These are phyloP conservation scores for Emmelina monodactyla DNA, from an alignment of 2,888 invertebrate genomes.

Conservation along the genomic window DNA sequence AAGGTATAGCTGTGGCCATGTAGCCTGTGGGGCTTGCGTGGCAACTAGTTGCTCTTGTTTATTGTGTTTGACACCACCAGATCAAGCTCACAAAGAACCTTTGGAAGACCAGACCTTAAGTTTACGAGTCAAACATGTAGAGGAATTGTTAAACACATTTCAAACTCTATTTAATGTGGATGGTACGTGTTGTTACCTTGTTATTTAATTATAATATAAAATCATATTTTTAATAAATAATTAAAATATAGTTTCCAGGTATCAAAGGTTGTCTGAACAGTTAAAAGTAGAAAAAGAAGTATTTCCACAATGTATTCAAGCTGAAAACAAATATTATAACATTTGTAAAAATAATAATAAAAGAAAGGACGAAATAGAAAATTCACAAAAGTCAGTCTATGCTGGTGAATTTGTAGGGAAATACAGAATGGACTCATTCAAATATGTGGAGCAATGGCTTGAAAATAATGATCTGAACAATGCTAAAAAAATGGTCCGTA, in stretches of 20 bases:
- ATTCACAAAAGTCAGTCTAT: constrained; percentile 20
- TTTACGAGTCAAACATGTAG: constrained; percentile 26
- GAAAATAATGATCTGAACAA: constrained; percentile 23
- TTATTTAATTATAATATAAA: not conserved
- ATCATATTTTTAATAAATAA: not conserved
- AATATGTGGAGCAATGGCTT: constrained; percentile 43
- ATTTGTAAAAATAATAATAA: too few species aligned
- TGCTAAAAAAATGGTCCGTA: constrained; percentile 22
- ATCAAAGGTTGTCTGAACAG: constrained; percentile 39
- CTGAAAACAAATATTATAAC: constrained; percentile 41
- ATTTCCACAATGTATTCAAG: constrained; percentile 55
- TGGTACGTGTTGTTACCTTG: constrained; percentile 24
- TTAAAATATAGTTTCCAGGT: too few species aligned
- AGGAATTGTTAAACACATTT: constrained; percentile 26
- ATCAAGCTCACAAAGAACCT: constrained; percentile 12
- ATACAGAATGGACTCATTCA: constrained; percentile 23
- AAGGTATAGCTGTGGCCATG: constrained; percentile 44
- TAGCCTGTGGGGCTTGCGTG: constrained; percentile 35
- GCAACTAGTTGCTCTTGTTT: constrained; percentile 25
- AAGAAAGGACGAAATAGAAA: constrained; percentile 23
- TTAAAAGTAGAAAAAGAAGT: constrained; percentile 42
- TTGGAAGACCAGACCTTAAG: constrained; percentile 26
- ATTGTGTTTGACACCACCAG: constrained; percentile 28
- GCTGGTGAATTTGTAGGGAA: constrained; percentile 32
- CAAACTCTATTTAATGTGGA: constrained; percentile 34